Base-by-base conservation (phyloP, 2,888 invertebrate species). In the Arrhopalites spinosus region DNA sequence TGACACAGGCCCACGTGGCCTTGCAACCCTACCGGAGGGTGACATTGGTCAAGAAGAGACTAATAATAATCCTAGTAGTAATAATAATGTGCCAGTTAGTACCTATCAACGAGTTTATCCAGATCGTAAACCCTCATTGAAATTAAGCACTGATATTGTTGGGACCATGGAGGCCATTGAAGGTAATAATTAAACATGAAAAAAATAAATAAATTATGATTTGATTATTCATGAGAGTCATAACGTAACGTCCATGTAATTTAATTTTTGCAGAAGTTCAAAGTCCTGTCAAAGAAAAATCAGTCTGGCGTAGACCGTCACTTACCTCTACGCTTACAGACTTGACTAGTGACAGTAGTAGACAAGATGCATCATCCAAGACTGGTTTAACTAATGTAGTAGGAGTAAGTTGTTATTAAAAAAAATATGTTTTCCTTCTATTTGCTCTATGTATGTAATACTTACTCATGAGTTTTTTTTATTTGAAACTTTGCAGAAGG, bases 111-210 rank as follows among this genome's bases (percentile, higher is more conserved):
- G 90, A 74, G 90, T 90, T 30, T 90, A 91, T 84, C 89, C 90
- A 23, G 93, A 93, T 84, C 93, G 94, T 93, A 90, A 91, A 83
- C 93, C 94, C 36, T 89, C 92, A 59, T 89, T 93, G 66, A 94
- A 94, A 84, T 78, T 83, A 23, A 92, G 91, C 85, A 90, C 91
- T 3, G 94, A 94, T 86, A 92, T 94, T 47, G 92, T 93, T 81
- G 89, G 91, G 78, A 91, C 93, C 66, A 91, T 95, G 88, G 93
- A 94, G 87, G 91, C 93, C 50, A 93, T 95, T 74, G 94, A 94
- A 88, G 93, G 93, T 93, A 86, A 76, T n/a, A 50, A 56, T 20
- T 17, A 11, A 11, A n/a, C 67, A 43, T 61, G 27, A 5, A 61
- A 27, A 2, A 13, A 61, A 61, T 8, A 61, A 17, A 5, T 5